These are phyloP conservation scores for Mechanitis mazaeus DNA, from an alignment of 2,888 invertebrate genomes.

Conservation along the genomic window DNA sequence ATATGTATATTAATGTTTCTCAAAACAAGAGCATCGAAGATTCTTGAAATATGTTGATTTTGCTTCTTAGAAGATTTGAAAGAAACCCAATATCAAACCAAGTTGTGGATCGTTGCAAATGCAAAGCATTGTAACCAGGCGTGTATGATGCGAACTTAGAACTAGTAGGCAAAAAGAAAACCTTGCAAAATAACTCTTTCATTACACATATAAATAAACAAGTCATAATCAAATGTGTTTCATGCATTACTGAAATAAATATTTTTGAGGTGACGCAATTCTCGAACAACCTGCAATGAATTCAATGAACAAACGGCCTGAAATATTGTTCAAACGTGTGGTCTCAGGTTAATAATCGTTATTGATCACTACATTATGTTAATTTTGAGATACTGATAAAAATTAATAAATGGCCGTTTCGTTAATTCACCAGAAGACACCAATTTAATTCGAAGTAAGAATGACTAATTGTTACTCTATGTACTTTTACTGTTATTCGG, in stretches of 20 bases:
- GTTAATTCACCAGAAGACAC: slow-evolving; percentile 68
- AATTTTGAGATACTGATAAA: slow-evolving; percentile 59
- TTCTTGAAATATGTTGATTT: slow-evolving; percentile 17
- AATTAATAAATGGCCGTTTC: slow-evolving; percentile 56
- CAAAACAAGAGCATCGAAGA: slow-evolving; percentile 14
- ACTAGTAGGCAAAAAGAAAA: slow-evolving; percentile 37
- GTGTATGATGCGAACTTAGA: slow-evolving; percentile 51
- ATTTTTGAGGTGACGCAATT: slow-evolving; percentile 47
- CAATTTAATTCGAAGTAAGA: slow-evolving; percentile 50
- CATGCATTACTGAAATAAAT: slow-evolving; percentile 28
- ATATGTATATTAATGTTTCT: neutral
- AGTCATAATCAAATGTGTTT: slow-evolving; percentile 41
- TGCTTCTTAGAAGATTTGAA: slow-evolving; percentile 21
- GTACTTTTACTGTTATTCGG: slow-evolving; percentile 52
- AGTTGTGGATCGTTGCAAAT: slow-evolving; percentile 57
- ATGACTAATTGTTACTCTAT: slow-evolving; percentile 44
- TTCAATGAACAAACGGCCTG: slow-evolving; percentile 55
- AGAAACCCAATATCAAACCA: slow-evolving; percentile 38
- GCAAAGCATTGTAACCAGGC: slow-evolving; percentile 75
- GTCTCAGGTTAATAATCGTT: slow-evolving; percentile 73
- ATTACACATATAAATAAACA: slow-evolving; percentile 48
- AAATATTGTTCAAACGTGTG: slow-evolving; percentile 54
- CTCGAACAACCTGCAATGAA: slow-evolving; percentile 66
- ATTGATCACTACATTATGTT: slow-evolving; percentile 65
- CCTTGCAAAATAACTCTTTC: slow-evolving; percentile 46